Base-by-base conservation (phyloP, 53 echinoderm and acorn worm species). In the Crossaster papposus region DNA sequence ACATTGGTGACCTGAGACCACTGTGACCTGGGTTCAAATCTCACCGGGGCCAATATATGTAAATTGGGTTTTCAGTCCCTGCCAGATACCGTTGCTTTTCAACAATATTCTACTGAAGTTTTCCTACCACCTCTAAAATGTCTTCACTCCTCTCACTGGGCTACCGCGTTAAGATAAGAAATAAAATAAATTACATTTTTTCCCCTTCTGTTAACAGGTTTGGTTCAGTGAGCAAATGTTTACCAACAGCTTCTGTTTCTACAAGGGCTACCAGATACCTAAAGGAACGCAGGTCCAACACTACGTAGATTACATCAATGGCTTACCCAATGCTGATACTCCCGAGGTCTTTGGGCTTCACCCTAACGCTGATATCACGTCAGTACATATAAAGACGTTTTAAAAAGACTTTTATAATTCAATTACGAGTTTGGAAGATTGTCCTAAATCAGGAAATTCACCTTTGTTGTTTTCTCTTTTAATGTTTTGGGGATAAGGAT, bases 181-280 rank as follows among this genome's bases (percentile, higher is more conserved):
- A n/a, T n/a, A n/a, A n/a, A n/a, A n/a, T 74, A 74, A 34, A 20
- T 36, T 44, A 44, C 44, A 44, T 44, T 7, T 1, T 44, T 44
- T 44, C 9, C 9, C 9, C 0, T 44, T 44, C 1, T 44, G 44
- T 44, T 44, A 0, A 44, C 44, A 44, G 95, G 99, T 98, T 10
- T 98, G 99, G 99, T 98, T 98, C 81, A 96, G 96, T 51, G 99
- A 98, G 88, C 95, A 92, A 79, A 97, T 97, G 95, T 98, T 98
- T 77, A 93, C 90, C 28, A 92, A 80, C 65, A 93, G 75, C 92
- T 98, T 98, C 90, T 90, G 88, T 54, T 98, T 98, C 92, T 98
- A 96, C 96, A 98, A 98, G 79, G 95, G 96, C 26, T 98, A 98
- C 72, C 93, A 92, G 72, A 98, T 98, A 13, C 99, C 96, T 11